These are phyloP conservation scores for Sepiola atlantica DNA, from an alignment of 2,888 invertebrate genomes.

Conservation along the genomic window DNA sequence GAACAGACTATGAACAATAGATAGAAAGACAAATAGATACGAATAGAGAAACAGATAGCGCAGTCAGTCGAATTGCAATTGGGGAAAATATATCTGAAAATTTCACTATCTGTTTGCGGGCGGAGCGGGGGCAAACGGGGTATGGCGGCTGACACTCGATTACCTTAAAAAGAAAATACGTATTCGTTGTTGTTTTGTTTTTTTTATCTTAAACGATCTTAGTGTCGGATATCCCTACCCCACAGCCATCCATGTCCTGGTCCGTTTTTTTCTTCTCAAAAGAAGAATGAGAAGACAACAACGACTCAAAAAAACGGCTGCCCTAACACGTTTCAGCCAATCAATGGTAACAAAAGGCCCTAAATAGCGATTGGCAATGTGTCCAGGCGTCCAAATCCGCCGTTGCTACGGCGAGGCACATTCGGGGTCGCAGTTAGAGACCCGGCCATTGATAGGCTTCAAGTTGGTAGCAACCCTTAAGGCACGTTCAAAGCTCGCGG, in stretches of 20 bases:
- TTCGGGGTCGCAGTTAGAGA: not conserved
- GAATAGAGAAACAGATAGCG: not conserved
- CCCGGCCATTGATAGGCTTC: not conserved
- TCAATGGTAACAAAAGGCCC: not conserved
- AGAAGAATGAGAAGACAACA: not conserved
- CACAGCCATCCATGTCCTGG: not conserved
- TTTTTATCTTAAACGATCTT: not conserved
- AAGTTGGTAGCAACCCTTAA: not conserved
- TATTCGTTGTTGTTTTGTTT: not conserved
- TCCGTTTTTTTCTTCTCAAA: not conserved
- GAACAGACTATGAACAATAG: too few relatives aligned
- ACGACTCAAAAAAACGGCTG: not conserved
- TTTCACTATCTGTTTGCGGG: not conserved
- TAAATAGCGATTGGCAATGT: not conserved
- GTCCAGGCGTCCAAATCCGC: not conserved
- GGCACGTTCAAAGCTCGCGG: not conserved
- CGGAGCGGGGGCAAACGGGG: not conserved
- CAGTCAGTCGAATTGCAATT: not conserved
- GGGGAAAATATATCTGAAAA: too few relatives aligned
- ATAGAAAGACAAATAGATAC: not conserved
- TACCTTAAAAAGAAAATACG: not conserved
- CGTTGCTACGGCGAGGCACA: not conserved
- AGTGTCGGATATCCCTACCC: not conserved
- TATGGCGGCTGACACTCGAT: not conserved
- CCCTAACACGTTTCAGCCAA: not conserved